Evolutionary conservation across 2,113 vertebrate genomes (phyloP).

Genomic region (Phoxinus phoxinus): DNA sequence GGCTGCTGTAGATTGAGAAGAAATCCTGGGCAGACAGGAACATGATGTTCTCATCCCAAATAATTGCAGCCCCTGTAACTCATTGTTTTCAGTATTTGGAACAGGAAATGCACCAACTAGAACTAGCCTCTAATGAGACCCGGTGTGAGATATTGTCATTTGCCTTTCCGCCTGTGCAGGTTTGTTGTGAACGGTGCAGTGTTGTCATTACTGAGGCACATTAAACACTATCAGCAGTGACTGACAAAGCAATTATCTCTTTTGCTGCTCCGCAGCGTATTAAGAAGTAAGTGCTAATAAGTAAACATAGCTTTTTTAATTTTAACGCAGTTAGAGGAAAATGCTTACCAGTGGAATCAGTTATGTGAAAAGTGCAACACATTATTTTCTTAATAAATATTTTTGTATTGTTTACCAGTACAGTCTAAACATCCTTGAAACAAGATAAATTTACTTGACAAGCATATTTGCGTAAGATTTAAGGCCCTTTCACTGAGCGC

Average conservation of each 20-base stretch:
- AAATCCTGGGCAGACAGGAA: neutral
- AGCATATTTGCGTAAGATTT: neutral
- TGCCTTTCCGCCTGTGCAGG: neutral
- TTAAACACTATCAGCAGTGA: conserved; percentile 37
- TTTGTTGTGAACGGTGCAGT: neutral
- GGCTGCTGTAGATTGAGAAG: conserved; percentile 23
- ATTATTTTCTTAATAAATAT: neutral
- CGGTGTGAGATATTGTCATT: conserved; percentile 26
- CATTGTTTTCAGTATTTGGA: neutral
- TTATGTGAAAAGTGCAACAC: neutral
- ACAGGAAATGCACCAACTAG: neutral
- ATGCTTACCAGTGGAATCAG: neutral
- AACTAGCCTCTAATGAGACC: conserved; percentile 44
- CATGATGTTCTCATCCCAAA: neutral
- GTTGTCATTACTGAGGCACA: conserved; percentile 29
- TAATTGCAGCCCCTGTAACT: neutral
- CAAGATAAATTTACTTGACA: neutral
- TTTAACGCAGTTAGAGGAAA: neutral
- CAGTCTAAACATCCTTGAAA: neutral
- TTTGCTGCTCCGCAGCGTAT: conserved; percentile 27
- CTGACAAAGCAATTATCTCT: conserved; percentile 12
- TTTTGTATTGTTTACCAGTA: neutral
- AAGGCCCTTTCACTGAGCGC: too few species aligned
- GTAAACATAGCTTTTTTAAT: neutral
- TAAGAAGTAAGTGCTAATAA: conserved; percentile 32